Conservation (phyloP, 37 sponge, comb jelly and placozoan genomes). For the Aplysina aerophoba region DNA sequence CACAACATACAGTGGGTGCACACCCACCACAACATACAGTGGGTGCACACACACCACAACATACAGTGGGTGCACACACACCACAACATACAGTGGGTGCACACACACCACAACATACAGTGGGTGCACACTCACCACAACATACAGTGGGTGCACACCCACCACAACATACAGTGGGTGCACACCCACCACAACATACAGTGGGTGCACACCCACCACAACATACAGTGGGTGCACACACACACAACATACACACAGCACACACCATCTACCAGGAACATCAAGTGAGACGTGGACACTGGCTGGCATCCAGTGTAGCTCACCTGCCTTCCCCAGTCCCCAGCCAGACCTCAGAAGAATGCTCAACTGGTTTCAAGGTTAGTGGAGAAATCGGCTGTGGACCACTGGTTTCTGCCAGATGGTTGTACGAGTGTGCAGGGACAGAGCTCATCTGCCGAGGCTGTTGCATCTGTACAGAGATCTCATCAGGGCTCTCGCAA, state of each 20-base stretch:
- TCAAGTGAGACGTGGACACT: background rate
- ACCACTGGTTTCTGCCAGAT: too few relatives aligned
- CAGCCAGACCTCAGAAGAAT: constrained; percentile 56
- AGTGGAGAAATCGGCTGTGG: constrained; percentile 41
- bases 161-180: background rate
- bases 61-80: background rate
- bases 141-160: constrained; percentile 3
- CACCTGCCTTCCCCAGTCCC: constrained; percentile 55
- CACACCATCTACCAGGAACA: too few relatives aligned
- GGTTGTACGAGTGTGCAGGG: background rate
- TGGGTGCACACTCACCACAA: background rate
- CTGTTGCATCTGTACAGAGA: background rate
- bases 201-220: background rate
- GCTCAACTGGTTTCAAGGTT: constrained; percentile 35
- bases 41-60: background rate
- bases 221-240: background rate
- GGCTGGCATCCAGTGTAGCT: background rate
- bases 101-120: background rate
- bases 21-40: constrained; percentile 24
- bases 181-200: constrained; percentile 24
- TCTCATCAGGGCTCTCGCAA: constrained; percentile 3
- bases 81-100: constrained; percentile 5
- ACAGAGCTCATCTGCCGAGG: background rate
- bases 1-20: background rate
- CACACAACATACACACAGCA: constrained; percentile 6